These are phyloP conservation scores for Sisor rabdophorus DNA, from an alignment of 2,113 vertebrate genomes.

Conservation along the genomic window DNA sequence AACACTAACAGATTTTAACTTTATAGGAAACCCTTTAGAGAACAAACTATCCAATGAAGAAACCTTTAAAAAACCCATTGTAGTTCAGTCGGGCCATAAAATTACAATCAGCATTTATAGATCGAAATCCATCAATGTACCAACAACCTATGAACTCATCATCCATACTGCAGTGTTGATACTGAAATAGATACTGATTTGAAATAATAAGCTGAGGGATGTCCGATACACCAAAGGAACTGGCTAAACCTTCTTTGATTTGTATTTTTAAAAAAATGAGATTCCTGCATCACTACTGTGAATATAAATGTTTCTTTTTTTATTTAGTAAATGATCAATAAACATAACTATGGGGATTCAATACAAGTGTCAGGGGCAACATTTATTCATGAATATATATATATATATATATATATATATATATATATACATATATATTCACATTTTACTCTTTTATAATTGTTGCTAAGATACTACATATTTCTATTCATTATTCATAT, in stretches of 20 bases:
- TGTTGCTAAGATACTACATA: neutral
- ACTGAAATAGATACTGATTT: constrained; percentile 6
- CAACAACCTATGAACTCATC: neutral
- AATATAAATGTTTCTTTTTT: constrained; percentile 29
- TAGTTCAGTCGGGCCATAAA: neutral
- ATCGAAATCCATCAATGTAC: constrained; percentile 17
- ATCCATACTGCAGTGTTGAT: constrained; percentile 10
- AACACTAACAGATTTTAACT: neutral
- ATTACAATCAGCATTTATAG: constrained; percentile 2
- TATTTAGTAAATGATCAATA: constrained; percentile 34
- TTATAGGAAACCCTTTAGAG: neutral
- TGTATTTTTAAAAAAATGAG: constrained; percentile 3
- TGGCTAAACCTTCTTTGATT: constrained; percentile 14
- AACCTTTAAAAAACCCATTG: neutral
- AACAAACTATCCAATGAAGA: neutral
- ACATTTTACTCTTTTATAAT: constrained; percentile 28
- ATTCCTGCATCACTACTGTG: constrained; percentile 27
- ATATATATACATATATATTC: neutral
- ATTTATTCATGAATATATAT: constrained; percentile 40
- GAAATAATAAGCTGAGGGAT: neutral
- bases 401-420: too few relatives aligned
- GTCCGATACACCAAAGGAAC: neutral
- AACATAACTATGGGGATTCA: constrained; percentile 25
- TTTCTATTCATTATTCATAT: constrained; percentile 42
- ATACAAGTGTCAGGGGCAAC: constrained; percentile 32